Evolutionary conservation across 2,797 vertebrate species (phyloP).

Genomic region (Aldrovandia affinis): DNA sequence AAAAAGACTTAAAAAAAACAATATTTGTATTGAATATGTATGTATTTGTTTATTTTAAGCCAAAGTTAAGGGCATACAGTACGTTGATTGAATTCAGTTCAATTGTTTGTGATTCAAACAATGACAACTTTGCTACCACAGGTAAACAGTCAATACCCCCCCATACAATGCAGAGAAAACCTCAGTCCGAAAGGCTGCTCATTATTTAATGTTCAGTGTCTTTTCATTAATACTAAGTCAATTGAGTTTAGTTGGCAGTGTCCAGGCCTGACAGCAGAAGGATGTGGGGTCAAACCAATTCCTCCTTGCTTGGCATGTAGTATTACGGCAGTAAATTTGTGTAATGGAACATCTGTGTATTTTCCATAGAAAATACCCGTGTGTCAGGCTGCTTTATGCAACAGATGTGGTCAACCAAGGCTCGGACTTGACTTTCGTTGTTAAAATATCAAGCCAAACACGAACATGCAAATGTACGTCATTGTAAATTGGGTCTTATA

Average conservation of each 20-base stretch:
- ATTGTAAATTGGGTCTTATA: not conserved
- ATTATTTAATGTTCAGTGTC: not conserved
- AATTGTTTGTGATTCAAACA: not conserved
- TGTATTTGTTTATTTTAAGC: too few species aligned
- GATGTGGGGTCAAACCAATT: not conserved
- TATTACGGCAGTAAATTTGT: not conserved
- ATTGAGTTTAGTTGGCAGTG: not conserved
- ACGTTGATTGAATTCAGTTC: too few species aligned
- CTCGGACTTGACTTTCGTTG: not conserved
- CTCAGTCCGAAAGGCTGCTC: not conserved
- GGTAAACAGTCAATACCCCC: not conserved
- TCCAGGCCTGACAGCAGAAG: not conserved
- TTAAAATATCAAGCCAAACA: not conserved
- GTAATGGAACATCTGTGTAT: not conserved
- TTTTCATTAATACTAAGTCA: not conserved
- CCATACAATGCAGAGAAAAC: not conserved
- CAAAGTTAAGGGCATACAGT: too few species aligned
- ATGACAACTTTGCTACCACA: not conserved
- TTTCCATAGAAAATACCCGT: not conserved
- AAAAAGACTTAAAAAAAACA: too few species aligned
- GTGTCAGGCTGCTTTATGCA: not conserved
- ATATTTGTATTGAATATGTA: too few species aligned
- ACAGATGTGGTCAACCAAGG: not conserved
- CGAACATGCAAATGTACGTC: not conserved
- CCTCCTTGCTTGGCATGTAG: not conserved